Base-by-base conservation (phyloP, 2,797 vertebrate genomes). In the Rallus crepitans region DNA sequence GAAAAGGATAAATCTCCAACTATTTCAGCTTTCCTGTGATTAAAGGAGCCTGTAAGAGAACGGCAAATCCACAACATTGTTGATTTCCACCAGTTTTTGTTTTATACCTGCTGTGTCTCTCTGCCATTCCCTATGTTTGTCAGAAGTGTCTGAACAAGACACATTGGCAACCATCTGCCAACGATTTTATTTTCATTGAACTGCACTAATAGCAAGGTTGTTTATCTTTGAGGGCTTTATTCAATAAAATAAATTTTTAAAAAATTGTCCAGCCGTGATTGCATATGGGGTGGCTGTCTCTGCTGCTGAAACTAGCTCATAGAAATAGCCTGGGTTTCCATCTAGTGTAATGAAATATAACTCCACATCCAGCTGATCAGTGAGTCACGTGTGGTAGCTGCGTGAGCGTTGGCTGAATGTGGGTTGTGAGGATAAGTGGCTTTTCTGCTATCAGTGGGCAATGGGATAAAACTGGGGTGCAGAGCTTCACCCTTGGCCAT, bases 151-250 rank as follows among this genome's bases (percentile, higher is more conserved):
- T 93, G 70, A 94, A 30, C 37, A 92, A 91, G 85, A 64, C 61
- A 94, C 82, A 66, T 37, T 89, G 79, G 81, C 68, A 93, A 72
- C 87, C 85, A 91, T 97, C 93, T 97, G 96, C 48, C 48, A 91
- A 79, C 3, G 19, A 87, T 95, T 96, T 94, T 90, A 84, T 96
- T 94, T 95, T 92, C 52, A 64, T 76, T 95, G 33, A 33, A 31
- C 37, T 82, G 73, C 47, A 59, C 64, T 92, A 86, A 75, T 75
- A 92, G 70, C 28, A 70, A 88, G 82, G 39, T n/a, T 87, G 66
- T 89, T 97, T 87, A 80, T 81, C 56, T 93, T 75, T 53, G 59
- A 88, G 61, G 47, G 33, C 9, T 39, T 93, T 64, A 71, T 90
- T 93, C 33, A 92, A 94, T 71, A 70, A 92, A 48, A 48, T 21